Base-by-base conservation (phyloP, 2,113 vertebrate species). In the Coptodon bakossiorum region DNA sequence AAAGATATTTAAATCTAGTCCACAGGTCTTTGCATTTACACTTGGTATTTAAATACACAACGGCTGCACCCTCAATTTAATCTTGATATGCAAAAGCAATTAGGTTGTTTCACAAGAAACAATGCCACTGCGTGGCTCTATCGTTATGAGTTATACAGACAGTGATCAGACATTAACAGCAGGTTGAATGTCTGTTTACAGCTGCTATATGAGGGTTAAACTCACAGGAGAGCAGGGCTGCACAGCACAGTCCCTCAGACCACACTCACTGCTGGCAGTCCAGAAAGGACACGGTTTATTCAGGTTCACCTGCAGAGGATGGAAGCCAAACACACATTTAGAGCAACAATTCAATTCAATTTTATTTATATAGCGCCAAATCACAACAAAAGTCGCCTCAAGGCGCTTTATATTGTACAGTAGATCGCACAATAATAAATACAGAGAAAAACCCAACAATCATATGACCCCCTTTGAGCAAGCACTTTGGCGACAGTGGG, bases 281-380 rank as follows among this genome's bases (percentile, higher is more conserved):
- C 98, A 99, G 82, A 99, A 98, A 4, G 98, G 98, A 93, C 98
- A 99, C 0, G 97, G 96, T 54, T 97, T 99, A 80, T 98, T 97
- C 31, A 99, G 93, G 89, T 99, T 99, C 48, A 97, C 98, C 98
- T 99, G 81, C 17, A 22, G 19, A 79, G 5, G 13, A 53, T 6
- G 22, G 1, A 22, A 16, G 11, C 14, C 16, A 6, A 17, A 34
- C 48, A 82, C 22, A 43, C 9, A 36, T 12, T 11, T 34, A 73
- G 24, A 81, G 80, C 8, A 12, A 31, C 31, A 53, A n/a, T n/a
- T n/a, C n/a, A n/a, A n/a, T n/a, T n/a, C n/a, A n/a, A n/a, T n/a
- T n/a, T n/a, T n/a, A n/a, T n/a, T n/a, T n/a, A n/a, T n/a, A n/a
- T n/a, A n/a, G n/a, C n/a, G n/a, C n/a, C n/a, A n/a, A n/a, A n/a